A percentile compares a stretch with the other conserved stretches of the same genome.
Evolutionary conservation across 2,888 invertebrate species (phyloP).

Genomic region (Gymnosoma rotundatum): DNA sequence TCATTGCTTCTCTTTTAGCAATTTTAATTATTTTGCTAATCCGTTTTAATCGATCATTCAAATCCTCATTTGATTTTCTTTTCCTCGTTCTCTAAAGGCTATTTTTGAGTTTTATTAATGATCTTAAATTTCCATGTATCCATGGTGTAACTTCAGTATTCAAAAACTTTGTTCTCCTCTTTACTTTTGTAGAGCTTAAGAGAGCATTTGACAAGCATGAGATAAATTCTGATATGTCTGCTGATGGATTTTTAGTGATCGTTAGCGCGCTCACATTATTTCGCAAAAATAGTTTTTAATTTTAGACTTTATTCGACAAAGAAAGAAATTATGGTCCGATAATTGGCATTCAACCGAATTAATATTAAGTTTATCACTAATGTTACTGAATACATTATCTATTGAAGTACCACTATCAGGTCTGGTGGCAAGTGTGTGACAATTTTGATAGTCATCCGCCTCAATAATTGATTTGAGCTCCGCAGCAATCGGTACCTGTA

Average conservation of each 20-base stretch:
- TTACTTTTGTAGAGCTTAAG: neutral
- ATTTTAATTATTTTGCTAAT: slow-evolving; percentile 14
- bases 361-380: neutral
- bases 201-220: slow-evolving; percentile 18
- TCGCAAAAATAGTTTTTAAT: neutral
- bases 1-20: neutral
- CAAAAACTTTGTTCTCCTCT: neutral
- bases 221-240: neutral
- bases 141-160: neutral
- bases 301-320: neutral
- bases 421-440: slow-evolving; percentile 9
- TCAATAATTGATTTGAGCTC: neutral
- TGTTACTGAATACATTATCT: slow-evolving; percentile 19
- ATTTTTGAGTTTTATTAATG: neutral
- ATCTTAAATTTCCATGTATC: neutral
- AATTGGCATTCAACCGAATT: neutral
- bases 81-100: too few species aligned
- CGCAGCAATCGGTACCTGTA: neutral
- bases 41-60: too few species aligned
- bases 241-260: slow-evolving; percentile 7
- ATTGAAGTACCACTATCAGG: slow-evolving; percentile 10
- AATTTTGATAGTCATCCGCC: neutral
- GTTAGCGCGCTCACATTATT: neutral
- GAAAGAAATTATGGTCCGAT: neutral
- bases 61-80: too few species aligned